Evolutionary conservation across 1,140 invertebrate genomes (phyloP), one percentile per base, ranked within the genome.

Genomic region (Centruroides sculpturatus): DNA sequence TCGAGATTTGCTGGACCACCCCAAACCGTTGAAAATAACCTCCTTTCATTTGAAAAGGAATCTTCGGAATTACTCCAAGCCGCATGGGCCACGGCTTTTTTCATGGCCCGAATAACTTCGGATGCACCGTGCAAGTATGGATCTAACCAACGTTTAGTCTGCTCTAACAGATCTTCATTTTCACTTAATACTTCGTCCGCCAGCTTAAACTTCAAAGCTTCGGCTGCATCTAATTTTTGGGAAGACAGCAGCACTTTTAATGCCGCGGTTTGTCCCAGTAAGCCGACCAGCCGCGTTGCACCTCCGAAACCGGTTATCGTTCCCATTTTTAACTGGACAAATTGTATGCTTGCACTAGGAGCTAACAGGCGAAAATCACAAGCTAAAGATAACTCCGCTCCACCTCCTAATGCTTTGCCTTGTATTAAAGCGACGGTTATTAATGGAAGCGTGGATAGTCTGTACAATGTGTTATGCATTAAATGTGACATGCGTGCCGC

Each of bases 291-390:
- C 5, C 75, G 67, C 4, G 73, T 74, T 9, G 75, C 75, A 3
- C 79, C 81, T 34, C 80, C 81, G 76, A 78, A 83, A 3, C 80
- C 82, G 5, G 81, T 75, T 5, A 72, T 72, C 2, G 83, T 71
- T 9, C 80, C 81, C 76, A 83, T 76, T 66, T 71, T 73, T 0
- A 72, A 74, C 61, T 83, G 80, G n/a, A 83, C 79, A 68, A 81
- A 81, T 11, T 76, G 75, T 56, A 80, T 70, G 0, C 73, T 74
- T 35, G 69, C 61, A 4, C 72, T 61, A 48, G 58, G 48, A 0
- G 75, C 73, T 60, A 78, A 72, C 6, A 82, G 57, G 5, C 81
- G 71, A 61, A 77, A 80, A 67, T 83, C 82, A 69, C 78, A 80
- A n/a, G 74, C 72, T 5, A 77, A 74, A 0, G 76, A 66, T 4